Evolutionary conservation across 2,113 vertebrate species (phyloP).

Genomic region (Chlorodrepanis virens): DNA sequence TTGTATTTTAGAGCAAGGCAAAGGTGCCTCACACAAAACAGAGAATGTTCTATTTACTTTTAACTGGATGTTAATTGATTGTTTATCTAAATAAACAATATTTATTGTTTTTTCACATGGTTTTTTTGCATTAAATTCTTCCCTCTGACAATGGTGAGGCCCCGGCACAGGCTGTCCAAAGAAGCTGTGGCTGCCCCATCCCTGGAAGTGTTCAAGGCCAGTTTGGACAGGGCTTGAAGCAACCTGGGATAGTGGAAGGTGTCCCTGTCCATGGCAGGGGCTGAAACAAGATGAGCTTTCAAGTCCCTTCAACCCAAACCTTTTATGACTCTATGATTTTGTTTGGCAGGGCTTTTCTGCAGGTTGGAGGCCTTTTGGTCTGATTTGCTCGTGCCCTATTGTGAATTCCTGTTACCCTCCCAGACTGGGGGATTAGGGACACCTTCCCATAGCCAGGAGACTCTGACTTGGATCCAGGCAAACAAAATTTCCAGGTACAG

Average conservation of each 20-base stretch:
- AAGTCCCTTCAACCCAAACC: neutral
- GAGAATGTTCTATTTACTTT: neutral
- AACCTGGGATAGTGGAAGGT: neutral
- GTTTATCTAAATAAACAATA: no score
- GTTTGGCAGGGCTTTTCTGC: neutral
- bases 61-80: neutral
- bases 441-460: neutral
- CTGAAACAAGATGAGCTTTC: rapidly evolving
- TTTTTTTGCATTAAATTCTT: neutral
- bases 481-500: neutral
- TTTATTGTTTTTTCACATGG: neutral
- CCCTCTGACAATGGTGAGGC: neutral
- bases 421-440: neutral
- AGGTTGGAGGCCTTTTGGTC: neutral
- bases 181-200: neutral
- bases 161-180: neutral
- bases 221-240: rapidly evolving
- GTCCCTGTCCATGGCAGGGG: neutral
- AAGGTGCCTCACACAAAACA: neutral
- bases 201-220: neutral
- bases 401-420: neutral
- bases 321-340: neutral
- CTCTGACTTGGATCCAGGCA: neutral
- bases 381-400: neutral
- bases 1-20: neutral